Evolutionary conservation across 2,797 vertebrate species (phyloP), one percentile per base, ranked within the genome.

Genomic region (Clarias platycephalus): DNA sequence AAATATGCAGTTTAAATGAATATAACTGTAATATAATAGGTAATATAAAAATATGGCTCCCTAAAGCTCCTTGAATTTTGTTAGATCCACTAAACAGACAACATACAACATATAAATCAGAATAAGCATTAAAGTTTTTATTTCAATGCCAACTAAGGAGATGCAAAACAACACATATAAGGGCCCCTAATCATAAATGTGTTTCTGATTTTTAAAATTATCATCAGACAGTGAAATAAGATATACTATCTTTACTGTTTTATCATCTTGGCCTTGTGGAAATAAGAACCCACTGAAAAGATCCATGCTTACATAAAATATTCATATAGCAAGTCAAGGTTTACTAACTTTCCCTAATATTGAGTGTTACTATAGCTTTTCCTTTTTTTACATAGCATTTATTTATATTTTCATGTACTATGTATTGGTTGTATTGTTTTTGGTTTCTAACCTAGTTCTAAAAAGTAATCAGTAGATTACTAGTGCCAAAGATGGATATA

Each of bases 1-100:
- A 72, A 72, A 26, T 13, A 53, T 53, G 44, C 24, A 16, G n/a
- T 26, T 12, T 22, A n/a, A 31, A 34, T 24, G 0, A 77, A 24
- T 77, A 77, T 60, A 77, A 60, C 22, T 8, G 26, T 31, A 31
- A 74, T 22, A 34, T 22, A 57, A 57, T 34, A 76, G 3, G 57
- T 57, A 53, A 74, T 74, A 74, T 13, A 74, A 53, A 74, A 72
- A 34, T 75, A 76, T 58, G 57, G 31, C 75, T 77, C 75, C 57
- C 5, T 60, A 7, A n/a, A 62, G 53, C 12, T 77, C 55, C 76
- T 78, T 24, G 31, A 62, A 40, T 62, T 62, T 78, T n/a, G 31
- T 62, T 40, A 40, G 22, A 37, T 78, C 22, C 58, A 15, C 34
- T 70, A 72, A 72, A 49, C 24, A 0, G 6, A 55, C 26, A 31